Percentiles rank a stretch among this genome's conserved stretches.
Conservation (phyloP, 2,797 vertebrate species). For the Falco cherrug region DNA sequence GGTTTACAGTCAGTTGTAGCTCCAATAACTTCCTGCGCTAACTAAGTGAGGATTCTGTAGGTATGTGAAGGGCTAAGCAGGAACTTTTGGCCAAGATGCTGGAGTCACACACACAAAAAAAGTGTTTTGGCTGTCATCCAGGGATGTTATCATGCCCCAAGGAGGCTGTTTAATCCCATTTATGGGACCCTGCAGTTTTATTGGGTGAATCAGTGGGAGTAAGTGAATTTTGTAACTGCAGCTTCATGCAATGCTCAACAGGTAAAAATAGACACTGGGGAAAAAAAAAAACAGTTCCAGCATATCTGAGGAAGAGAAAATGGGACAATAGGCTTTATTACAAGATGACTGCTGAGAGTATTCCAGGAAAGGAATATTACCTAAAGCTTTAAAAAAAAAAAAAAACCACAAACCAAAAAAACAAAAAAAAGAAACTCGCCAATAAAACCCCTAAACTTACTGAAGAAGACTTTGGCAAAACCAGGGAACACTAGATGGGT, state of each 20-base stretch:
- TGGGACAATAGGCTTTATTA: not conserved
- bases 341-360: not conserved
- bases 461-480: not conserved
- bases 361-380: not conserved
- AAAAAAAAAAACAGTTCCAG: not conserved
- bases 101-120: not conserved
- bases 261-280: not conserved
- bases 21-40: not conserved
- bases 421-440: not conserved
- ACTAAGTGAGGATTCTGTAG: not conserved
- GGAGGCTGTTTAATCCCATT: conserved; percentile 19
- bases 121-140: not conserved
- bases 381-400: not conserved
- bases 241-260: not conserved
- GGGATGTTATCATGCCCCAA: not conserved
- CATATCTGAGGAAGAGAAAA: not conserved
- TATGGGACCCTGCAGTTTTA: conserved; percentile 15
- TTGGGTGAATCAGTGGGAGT: not conserved
- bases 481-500: not conserved
- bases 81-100: not conserved
- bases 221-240: not conserved
- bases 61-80: not conserved
- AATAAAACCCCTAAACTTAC: not conserved
- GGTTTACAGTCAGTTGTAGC: not conserved
- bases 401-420: not conserved